Conservation (phyloP, 2,888 invertebrate species). For the Phortica okadai region DNA sequence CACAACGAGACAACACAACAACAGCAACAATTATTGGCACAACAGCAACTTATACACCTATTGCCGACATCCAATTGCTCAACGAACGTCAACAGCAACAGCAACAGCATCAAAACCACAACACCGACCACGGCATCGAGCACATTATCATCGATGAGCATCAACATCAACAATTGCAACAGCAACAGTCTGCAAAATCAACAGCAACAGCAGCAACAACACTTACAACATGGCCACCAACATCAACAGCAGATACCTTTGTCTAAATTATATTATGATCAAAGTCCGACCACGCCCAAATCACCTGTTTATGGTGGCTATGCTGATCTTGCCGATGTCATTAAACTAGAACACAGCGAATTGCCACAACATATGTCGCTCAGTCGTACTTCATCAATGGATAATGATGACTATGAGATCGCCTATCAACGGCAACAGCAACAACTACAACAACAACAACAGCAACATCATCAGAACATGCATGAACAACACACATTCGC, state of each 20-base stretch:
- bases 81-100: slow-evolving; percentile 46
- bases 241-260: slow-evolving; percentile 43
- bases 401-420: slow-evolving; percentile 70
- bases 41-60: slow-evolving; percentile 63
- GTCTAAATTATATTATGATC: slow-evolving; percentile 31
- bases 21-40: slow-evolving; percentile 60
- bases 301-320: not conserved
- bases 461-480: slow-evolving; percentile 57
- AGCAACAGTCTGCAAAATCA: slow-evolving; percentile 61
- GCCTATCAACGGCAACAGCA: slow-evolving; percentile 59
- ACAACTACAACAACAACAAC: slow-evolving; percentile 54
- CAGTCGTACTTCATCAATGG: slow-evolving; percentile 73
- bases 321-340: slow-evolving; percentile 20
- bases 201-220: slow-evolving; percentile 60
- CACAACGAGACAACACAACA: slow-evolving; percentile 52
- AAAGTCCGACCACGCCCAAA: slow-evolving; percentile 32
- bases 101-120: slow-evolving; percentile 53
- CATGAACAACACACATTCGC: slow-evolving; percentile 68
- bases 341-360: slow-evolving; percentile 32
- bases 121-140: slow-evolving; percentile 66
- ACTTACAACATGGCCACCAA: slow-evolving; percentile 61
- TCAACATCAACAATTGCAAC: slow-evolving; percentile 52
- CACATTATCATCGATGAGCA: slow-evolving; percentile 62
- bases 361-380: slow-evolving; percentile 56
- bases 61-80: slow-evolving; percentile 61